phyloP scores from a whole-genome alignment of 1,140 invertebrate species.

The Panulirus ornatus region DNA sequence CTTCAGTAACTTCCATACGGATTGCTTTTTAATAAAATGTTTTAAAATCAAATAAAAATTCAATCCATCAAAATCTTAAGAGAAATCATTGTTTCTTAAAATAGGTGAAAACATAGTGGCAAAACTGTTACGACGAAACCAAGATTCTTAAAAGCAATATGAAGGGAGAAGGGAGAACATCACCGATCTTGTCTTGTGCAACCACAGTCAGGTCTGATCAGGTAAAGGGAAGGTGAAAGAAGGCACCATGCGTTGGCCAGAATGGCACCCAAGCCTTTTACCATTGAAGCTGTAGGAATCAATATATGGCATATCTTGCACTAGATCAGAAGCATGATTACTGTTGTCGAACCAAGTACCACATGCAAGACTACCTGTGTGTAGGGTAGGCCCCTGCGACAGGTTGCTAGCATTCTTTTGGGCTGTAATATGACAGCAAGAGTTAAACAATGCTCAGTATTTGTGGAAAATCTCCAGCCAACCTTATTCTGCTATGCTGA shows the following conservation, averaged over 20 bases:
- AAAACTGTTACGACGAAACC: too few species aligned
- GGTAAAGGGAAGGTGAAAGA: background rate
- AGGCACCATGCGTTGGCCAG: conserved; percentile 22
- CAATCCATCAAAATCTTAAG: too few species aligned
- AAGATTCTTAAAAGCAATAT: too few species aligned
- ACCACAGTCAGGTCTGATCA: background rate
- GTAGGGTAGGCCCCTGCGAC: conserved; percentile 30
- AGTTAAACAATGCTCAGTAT: conserved; percentile 13
- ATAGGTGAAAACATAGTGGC: too few species aligned
- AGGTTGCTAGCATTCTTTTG: conserved; percentile 55
- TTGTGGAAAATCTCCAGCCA: background rate
- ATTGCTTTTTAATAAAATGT: too few species aligned
- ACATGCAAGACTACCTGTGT: conserved; percentile 56
- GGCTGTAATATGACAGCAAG: conserved; percentile 46
- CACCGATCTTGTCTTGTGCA: background rate
- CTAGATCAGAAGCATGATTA: conserved; percentile 54
- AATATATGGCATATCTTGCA: conserved; percentile 61
- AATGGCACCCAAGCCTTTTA: conserved; percentile 35
- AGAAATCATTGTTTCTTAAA: too few species aligned
- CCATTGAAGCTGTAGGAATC: conserved; percentile 54
- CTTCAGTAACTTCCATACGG: too few species aligned
- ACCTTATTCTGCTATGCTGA: background rate
- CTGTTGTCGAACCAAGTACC: conserved; percentile 41
- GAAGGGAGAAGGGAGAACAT: background rate
- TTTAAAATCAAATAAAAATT: too few species aligned